Base-by-base conservation (phyloP, 2,888 invertebrate genomes). In the Eilema griseolum region DNA sequence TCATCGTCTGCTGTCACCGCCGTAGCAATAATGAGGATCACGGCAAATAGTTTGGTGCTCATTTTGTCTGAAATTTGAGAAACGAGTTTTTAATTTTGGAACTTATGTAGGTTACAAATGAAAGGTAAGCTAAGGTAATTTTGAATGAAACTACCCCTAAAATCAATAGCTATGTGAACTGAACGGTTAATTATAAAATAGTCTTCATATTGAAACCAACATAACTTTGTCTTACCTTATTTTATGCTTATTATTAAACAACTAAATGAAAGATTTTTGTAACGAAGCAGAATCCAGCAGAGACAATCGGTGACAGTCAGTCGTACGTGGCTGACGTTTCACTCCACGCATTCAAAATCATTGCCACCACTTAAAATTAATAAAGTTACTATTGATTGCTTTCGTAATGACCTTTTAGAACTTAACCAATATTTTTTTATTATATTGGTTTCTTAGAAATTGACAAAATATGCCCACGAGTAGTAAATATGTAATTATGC, bases 1-100 rank as follows among this genome's bases (percentile, higher is more conserved):
- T 98, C 98, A 77, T 97, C 97, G 73, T 96, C 96, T 61, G 96
- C 96, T 72, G 93, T 90, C 75, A 94, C 95, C 68, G 89, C 91
- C 56, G 93, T 90, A 52, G 94, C 89, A 74, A 96, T 86, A 76
- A 95, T 89, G 37, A 96, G 86, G 57, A 96, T 88, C 73, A 95
- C 81, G 28, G 95, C 90, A 73, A 96, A 82, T 62, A 95, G 85
- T 90, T 95, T 95, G 20, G 89, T 88, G 71, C 90, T 87, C 95
- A 95, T 95, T 88, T 77, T 93, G 82, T 84, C 93, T 92, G 91
- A 80, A 93, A 93, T 86, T 73, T 75, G 56, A 76, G 80, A 80
- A 79, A 75, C 75, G 63, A 72, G 33, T 60, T 59, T 71, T 70
- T 71, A 77, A 72, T 70, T 68, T 67, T 61, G 57, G 26, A 37